phyloP scores from a whole-genome alignment of 2,888 invertebrate species.

The Monochamus alternatus region DNA sequence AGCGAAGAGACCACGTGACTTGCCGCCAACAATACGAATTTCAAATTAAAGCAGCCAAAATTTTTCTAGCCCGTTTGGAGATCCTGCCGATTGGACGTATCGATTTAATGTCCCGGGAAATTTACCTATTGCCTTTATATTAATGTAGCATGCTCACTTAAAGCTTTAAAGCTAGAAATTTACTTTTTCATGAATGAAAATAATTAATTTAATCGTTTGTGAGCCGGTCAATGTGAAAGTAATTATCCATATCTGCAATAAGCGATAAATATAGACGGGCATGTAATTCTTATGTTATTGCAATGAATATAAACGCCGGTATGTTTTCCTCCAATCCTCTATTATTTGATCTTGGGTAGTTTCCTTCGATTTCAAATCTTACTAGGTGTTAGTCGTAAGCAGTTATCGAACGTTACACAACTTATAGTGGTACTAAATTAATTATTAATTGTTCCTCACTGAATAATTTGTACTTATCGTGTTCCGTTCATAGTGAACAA shows the following conservation, averaged over 20 bases:
- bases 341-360: conserved; percentile 13
- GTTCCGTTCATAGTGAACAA: neutral
- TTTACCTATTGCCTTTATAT: neutral
- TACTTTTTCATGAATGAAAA: no score
- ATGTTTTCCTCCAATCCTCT: neutral
- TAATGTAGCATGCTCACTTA: neutral
- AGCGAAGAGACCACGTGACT: neutral
- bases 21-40: conserved; percentile 15
- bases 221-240: conserved; percentile 5
- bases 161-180: no score
- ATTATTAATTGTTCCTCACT: conserved; percentile 1
- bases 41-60: neutral
- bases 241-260: conserved; percentile 1
- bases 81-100: neutral
- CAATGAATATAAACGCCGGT: neutral
- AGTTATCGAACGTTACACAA: conserved; percentile 15
- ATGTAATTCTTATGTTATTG: conserved; percentile 4
- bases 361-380: conserved; percentile 3
- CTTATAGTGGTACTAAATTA: neutral
- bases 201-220: neutral
- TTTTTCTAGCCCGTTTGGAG: neutral
- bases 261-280: neutral
- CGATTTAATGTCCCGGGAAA: conserved; percentile 10
- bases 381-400: conserved; percentile 6
- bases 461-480: conserved; percentile 12